phyloP scores from a whole-genome alignment of 2,797 vertebrate genomes.

The Erpetoichthys calabaricus region DNA sequence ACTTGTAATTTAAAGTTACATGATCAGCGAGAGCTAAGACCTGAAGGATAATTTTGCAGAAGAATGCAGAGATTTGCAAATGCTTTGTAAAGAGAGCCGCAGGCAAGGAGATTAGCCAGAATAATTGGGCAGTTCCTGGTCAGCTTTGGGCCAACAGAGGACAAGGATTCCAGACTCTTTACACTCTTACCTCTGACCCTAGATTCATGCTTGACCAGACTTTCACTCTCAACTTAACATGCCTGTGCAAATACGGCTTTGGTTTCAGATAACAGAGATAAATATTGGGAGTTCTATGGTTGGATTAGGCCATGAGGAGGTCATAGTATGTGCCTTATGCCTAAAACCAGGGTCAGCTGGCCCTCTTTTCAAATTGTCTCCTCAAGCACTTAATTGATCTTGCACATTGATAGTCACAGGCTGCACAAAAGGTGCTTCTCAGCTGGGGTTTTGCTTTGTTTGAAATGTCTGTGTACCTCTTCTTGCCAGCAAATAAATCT shows the following conservation, averaged over 20 bases:
- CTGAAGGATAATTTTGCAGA: background rate
- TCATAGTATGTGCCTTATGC: conserved; percentile 31
- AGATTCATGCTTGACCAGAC: conserved; percentile 37
- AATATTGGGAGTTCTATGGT: conserved; percentile 37
- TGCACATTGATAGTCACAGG: conserved; percentile 74
- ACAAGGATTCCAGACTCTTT: conserved; percentile 4
- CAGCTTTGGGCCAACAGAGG: background rate
- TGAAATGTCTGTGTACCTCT: conserved; percentile 7
- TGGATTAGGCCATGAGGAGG: conserved; percentile 40
- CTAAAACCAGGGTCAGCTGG: conserved; percentile 57
- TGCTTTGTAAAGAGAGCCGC: background rate
- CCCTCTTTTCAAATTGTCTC: conserved; percentile 65
- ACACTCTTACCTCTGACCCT: conserved; percentile 31
- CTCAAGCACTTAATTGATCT: conserved; percentile 77
- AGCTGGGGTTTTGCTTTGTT: conserved; percentile 27
- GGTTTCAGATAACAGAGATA: conserved; percentile 41
- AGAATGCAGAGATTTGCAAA: background rate
- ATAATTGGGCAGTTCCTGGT: background rate
- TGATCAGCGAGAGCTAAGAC: background rate
- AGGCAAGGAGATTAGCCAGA: background rate
- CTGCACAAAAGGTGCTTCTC: conserved; percentile 38
- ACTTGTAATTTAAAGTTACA: background rate
- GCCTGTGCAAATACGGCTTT: conserved; percentile 34
- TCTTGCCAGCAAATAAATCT: too few relatives aligned
- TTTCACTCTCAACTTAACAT: conserved; percentile 35